Conservation (phyloP, 2,888 invertebrate genomes). For the Bugulina stolonifera region DNA sequence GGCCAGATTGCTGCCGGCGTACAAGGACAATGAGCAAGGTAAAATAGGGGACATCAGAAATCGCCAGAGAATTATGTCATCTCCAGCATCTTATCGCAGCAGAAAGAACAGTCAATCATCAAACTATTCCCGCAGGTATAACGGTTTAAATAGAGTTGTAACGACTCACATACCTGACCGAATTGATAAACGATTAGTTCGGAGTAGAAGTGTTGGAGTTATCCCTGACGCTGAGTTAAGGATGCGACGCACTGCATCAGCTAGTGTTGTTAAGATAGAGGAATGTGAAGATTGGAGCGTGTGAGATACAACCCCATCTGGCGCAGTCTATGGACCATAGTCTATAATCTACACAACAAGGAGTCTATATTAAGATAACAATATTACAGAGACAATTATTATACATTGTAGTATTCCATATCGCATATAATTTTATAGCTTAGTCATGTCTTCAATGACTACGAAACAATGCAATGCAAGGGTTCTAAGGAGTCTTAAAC, state of each 20-base stretch:
- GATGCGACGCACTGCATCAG: slow-evolving; percentile 2
- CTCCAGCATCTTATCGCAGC: background rate
- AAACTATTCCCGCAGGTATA: background rate
- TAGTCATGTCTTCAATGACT: too few relatives aligned
- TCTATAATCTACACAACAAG: too few relatives aligned
- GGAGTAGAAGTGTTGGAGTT: slow-evolving; percentile 20
- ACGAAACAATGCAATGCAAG: too few relatives aligned
- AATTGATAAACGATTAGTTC: background rate
- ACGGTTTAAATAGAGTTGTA: background rate
- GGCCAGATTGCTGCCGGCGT: slow-evolving; percentile 5
- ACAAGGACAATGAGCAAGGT: background rate
- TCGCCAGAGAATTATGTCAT: background rate
- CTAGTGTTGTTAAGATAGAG: slow-evolving; percentile 12
- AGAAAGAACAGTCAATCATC: slow-evolving; percentile 9
- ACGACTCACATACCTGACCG: slow-evolving; percentile 14
- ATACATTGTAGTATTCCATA: too few relatives aligned
- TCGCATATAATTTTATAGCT: too few relatives aligned
- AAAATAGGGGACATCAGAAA: background rate
- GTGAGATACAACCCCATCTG: too few relatives aligned
- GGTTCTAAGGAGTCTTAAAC: too few relatives aligned
- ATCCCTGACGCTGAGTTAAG: slow-evolving; percentile 5
- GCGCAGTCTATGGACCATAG: too few relatives aligned
- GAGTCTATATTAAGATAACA: too few relatives aligned
- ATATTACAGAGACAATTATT: too few relatives aligned
- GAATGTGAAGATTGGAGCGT: slow-evolving; percentile 25